Base-by-base conservation (phyloP, 2,888 invertebrate species). In the Dasysyrphus tricinctus region DNA sequence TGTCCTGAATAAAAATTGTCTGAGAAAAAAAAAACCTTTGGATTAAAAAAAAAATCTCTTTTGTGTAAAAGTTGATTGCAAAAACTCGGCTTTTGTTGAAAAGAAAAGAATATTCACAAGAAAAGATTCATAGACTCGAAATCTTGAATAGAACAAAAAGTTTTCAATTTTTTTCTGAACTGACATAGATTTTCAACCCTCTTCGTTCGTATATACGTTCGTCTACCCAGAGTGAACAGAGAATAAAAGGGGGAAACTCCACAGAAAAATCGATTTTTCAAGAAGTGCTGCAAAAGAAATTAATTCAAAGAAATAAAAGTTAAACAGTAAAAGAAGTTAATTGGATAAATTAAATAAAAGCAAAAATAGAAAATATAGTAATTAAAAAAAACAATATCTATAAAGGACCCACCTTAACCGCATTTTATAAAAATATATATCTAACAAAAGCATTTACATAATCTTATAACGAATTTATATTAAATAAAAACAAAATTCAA, bases 201-300 rank as follows among this genome's bases (percentile, higher is more conserved):
- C 54, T 24, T 34, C 34, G 42, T 44, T 61, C 72, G 19, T 39
- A 78, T 39, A 78, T 49, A 78, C 12, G 19, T 49, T 32, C 11
- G 49, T 49, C 34, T 49, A 37, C 34, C 34, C 5, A 61, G 14
- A 34, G 49, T 67, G 34, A 49, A 42, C 32, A 16, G n/a, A 70
- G 57, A 56, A 42, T 24, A 34, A 67, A 67, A 51, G 59, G 44
- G 77, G 19, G 51, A 39, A 74, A 24, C 24, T 24, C 1, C 24
- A 32, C 69, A 69, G 69, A 80, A 88, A 88, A 86, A 88, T 88
- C 88, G 86, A 88, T 88, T 88, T 88, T 88, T 75, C 88, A 85
- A 79, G 61, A 75, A 72, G 59, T 73, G 57, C 54, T 67, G 56
- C 49, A 56, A 44, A 16, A 61, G 42, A 12, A 16, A 51, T 59